Percentiles rank a stretch among this genome's conserved stretches.
These are phyloP conservation scores for Labeo catla DNA, from an alignment of 2,113 vertebrate species.

Conservation along the genomic window DNA sequence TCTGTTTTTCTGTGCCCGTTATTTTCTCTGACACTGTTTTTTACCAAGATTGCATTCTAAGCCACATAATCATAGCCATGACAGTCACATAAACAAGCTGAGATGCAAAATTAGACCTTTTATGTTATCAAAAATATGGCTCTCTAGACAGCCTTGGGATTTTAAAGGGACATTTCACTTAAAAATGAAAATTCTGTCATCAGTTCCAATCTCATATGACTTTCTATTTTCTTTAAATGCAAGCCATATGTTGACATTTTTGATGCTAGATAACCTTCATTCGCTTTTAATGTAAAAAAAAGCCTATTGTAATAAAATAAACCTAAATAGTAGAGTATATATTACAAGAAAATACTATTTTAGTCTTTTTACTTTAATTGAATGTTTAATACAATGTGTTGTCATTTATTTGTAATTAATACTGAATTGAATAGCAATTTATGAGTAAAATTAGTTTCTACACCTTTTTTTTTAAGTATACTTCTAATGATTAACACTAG, in stretches of 20 bases:
- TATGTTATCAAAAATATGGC: not conserved
- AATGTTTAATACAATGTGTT: too few relatives aligned
- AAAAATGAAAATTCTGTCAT: not conserved
- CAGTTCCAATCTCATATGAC: not conserved
- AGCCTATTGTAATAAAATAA: too few relatives aligned
- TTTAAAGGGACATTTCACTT: not conserved
- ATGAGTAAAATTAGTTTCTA: too few relatives aligned
- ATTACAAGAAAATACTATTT: too few relatives aligned
- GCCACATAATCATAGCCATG: not conserved
- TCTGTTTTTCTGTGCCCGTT: not conserved
- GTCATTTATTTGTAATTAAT: too few relatives aligned
- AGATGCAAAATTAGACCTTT: not conserved
- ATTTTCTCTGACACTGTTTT: conserved; percentile 1
- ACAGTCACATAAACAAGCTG: conserved; percentile 18
- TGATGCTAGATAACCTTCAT: not conserved
- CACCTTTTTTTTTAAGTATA: too few relatives aligned
- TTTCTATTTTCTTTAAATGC: not conserved
- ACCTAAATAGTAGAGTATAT: too few relatives aligned
- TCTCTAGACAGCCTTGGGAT: not conserved
- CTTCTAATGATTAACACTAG: too few relatives aligned
- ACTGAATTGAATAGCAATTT: too few relatives aligned
- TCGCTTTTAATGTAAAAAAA: too few relatives aligned
- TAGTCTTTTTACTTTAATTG: too few relatives aligned
- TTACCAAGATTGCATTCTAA: conserved; percentile 6
- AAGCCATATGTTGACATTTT: not conserved